These are phyloP conservation scores for Cyphomyrmex costatus DNA, from an alignment of 1,140 invertebrate species.

Conservation along the genomic window DNA sequence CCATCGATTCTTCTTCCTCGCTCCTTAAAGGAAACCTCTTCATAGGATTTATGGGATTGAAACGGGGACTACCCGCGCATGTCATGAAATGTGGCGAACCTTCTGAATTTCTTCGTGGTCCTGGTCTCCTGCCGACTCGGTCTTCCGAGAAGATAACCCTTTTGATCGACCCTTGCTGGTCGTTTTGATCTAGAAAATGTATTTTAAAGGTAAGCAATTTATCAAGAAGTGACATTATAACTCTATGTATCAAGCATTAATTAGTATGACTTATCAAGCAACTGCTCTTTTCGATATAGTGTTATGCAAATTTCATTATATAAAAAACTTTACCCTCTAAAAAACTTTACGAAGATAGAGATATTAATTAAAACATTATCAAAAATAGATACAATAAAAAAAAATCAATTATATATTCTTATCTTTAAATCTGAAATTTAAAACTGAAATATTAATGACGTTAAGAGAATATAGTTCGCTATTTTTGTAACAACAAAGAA, in stretches of 20 bases:
- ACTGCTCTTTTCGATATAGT: constrained; percentile 35
- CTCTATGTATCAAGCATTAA: neutral
- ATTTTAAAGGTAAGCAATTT: constrained; percentile 49
- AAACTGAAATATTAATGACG: neutral
- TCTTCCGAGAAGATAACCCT: constrained; percentile 77
- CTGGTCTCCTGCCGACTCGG: constrained; percentile 30
- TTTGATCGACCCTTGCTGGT: constrained; percentile 62
- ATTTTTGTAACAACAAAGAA: neutral
- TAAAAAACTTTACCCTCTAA: neutral
- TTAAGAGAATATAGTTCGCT: neutral
- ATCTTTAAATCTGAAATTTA: too few relatives aligned
- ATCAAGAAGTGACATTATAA: neutral
- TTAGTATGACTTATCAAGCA: constrained; percentile 5
- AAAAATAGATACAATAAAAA: neutral
- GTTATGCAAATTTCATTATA: constrained; percentile 21
- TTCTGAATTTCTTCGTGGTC: constrained; percentile 83
- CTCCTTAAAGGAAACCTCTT: constrained; percentile 79
- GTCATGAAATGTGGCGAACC: constrained; percentile 84
- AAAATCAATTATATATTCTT: neutral
- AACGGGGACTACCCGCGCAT: constrained; percentile 82
- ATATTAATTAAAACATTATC: neutral
- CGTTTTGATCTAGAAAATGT: constrained; percentile 60
- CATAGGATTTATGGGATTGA: constrained; percentile 63
- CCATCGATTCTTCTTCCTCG: constrained; percentile 83
- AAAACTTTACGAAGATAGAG: neutral